Percentiles rank a stretch among this genome's conserved stretches.
Conservation (phyloP, 2,113 vertebrate species). For the Ursus arctos region DNA sequence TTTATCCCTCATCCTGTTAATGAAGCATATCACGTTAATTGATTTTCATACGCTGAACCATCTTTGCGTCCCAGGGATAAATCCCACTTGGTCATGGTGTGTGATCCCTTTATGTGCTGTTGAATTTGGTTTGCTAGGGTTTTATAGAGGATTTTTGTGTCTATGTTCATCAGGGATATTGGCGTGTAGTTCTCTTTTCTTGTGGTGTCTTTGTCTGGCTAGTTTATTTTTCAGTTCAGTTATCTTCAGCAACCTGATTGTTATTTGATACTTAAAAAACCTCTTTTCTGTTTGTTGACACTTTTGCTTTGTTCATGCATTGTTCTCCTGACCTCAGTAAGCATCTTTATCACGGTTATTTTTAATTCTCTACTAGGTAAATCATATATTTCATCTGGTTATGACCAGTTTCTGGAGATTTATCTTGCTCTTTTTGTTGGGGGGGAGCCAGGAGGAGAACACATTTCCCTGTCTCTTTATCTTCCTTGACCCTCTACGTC, state of each 20-base stretch:
- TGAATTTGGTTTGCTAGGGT: not conserved
- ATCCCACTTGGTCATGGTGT: not conserved
- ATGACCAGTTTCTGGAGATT: not conserved
- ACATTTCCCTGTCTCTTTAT: not conserved
- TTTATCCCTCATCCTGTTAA: not conserved
- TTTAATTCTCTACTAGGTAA: not conserved
- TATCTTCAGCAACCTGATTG: not conserved
- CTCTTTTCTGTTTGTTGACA: not conserved
- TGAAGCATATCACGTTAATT: not conserved
- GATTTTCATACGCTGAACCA: not conserved
- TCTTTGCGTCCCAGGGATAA: not conserved
- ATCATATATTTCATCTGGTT: not conserved
- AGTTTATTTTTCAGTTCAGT: not conserved
- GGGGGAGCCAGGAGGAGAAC: not conserved
- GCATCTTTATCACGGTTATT: not conserved
- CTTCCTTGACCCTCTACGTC: not conserved
- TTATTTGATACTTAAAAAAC: not conserved
- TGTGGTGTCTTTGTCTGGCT: not conserved
- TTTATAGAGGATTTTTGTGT: not conserved
- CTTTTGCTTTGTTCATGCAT: not conserved
- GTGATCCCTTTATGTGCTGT: not conserved
- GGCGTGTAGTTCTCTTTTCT: not conserved
- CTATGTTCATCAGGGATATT: no score
- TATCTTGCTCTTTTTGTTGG: not conserved
- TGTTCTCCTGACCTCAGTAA: not conserved